These are phyloP conservation scores for Apamea epomidion DNA, from an alignment of 2,888 invertebrate genomes.

Conservation along the genomic window DNA sequence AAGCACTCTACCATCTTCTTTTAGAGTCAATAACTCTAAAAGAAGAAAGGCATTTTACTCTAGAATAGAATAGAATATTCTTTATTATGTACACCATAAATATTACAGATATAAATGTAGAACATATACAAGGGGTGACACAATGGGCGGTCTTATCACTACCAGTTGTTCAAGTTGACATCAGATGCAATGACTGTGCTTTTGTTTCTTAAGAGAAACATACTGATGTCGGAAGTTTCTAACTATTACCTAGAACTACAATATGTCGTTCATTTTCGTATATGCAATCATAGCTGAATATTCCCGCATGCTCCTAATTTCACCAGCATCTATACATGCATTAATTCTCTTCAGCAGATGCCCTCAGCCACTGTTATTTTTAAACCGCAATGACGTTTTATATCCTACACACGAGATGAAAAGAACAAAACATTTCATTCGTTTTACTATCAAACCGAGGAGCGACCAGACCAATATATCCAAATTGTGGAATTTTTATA, in stretches of 20 bases:
- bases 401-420: constrained; percentile 49
- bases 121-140: too few species aligned
- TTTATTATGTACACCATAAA: too few species aligned
- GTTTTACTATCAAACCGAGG: constrained; percentile 58
- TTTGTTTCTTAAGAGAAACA: background rate
- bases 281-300: background rate
- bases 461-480: constrained; percentile 74
- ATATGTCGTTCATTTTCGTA: background rate
- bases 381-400: constrained; percentile 55
- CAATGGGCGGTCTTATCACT: background rate
- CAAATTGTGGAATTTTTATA: constrained; percentile 81
- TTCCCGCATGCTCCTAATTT: background rate
- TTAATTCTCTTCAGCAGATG: constrained; percentile 1
- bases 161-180: background rate
- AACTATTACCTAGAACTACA: background rate
- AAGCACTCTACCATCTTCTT: constrained; percentile 3
- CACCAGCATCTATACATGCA: background rate
- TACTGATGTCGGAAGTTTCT: background rate
- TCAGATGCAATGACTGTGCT: too few species aligned
- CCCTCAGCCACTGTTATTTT: constrained; percentile 37
- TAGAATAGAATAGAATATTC: too few species aligned
- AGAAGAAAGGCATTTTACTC: background rate
- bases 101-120: too few species aligned
- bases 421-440: constrained; percentile 55
- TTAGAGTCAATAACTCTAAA: constrained; percentile 13